A percentile compares a stretch with the other conserved stretches of the same genome.
phyloP scores from a whole-genome alignment of 1,140 invertebrate genomes.

The Rhyzopertha dominica region DNA sequence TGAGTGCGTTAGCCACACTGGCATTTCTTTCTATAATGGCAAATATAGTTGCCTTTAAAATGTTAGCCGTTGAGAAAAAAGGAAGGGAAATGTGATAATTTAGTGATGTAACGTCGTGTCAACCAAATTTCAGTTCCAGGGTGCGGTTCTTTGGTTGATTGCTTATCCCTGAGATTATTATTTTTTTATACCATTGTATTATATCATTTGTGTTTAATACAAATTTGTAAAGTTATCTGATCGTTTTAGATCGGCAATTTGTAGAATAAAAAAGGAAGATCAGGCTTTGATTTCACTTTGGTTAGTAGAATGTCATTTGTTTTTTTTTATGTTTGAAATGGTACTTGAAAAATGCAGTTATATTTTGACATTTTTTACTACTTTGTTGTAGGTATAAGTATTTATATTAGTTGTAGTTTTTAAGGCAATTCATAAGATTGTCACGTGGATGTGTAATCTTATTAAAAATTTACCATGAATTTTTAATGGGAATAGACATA shows the following conservation, averaged over 20 bases:
- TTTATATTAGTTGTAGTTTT: slow-evolving; percentile 22
- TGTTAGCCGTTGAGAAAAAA: not conserved
- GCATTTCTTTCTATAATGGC: not conserved
- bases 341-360: slow-evolving; percentile 7
- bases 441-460: slow-evolving; percentile 21
- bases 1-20: not conserved
- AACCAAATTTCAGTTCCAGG: not conserved
- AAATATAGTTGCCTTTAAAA: not conserved
- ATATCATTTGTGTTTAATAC: slow-evolving; percentile 13
- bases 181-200: slow-evolving; percentile 3
- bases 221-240: slow-evolving; percentile 13
- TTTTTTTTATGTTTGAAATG: not conserved
- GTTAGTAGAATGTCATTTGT: not conserved
- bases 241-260: slow-evolving; percentile 14
- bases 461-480: slow-evolving; percentile 20
- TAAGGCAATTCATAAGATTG: slow-evolving; percentile 17
- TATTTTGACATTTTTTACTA: slow-evolving; percentile 19
- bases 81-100: not conserved
- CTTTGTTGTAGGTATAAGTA: slow-evolving; percentile 22
- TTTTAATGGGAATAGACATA: slow-evolving; percentile 26
- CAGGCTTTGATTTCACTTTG: slow-evolving; percentile 6
- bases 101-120: not conserved
- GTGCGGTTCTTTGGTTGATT: not conserved
- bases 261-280: not conserved
- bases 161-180: not conserved